A percentile compares a stretch with the other conserved stretches of the same genome.
phyloP scores from a whole-genome alignment of 2,797 vertebrate genomes.

The Hydrocynus forskahlii region DNA sequence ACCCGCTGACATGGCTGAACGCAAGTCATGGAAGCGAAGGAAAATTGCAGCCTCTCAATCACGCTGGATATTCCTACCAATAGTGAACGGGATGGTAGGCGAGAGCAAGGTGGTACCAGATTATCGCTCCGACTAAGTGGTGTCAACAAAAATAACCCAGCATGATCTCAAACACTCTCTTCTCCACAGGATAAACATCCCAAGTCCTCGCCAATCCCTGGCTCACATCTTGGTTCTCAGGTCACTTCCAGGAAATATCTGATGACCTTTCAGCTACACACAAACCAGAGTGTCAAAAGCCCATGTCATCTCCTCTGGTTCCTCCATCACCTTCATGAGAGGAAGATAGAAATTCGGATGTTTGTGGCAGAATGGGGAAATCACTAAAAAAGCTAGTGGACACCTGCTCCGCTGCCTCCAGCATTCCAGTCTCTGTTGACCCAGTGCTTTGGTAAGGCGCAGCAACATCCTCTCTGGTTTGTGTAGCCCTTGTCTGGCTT shows the following conservation, averaged over 20 bases:
- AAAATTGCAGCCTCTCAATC: slow-evolving; percentile 24
- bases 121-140: slow-evolving; percentile 41
- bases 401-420: not conserved
- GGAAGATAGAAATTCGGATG: not conserved
- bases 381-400: not conserved
- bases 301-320: not conserved
- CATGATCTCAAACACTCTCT: not conserved
- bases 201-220: not conserved
- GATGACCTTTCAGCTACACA: not conserved
- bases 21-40: not conserved
- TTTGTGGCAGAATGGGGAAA: too few species aligned
- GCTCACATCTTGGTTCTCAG: not conserved
- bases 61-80: slow-evolving; percentile 25
- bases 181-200: not conserved
- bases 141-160: not conserved
- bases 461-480: not conserved
- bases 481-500: slow-evolving; percentile 6
- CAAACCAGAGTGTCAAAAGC: not conserved
- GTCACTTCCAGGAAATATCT: not conserved
- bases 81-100: slow-evolving; percentile 23
- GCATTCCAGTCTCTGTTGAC: not conserved
- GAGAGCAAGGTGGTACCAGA: slow-evolving; percentile 22
- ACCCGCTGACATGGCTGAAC: not conserved
- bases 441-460: slow-evolving; percentile 3
- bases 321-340: not conserved